A percentile compares a stretch with the other conserved stretches of the same genome.
Conservation (phyloP, 2,888 invertebrate genomes). For the Crocallis elinguaria region DNA sequence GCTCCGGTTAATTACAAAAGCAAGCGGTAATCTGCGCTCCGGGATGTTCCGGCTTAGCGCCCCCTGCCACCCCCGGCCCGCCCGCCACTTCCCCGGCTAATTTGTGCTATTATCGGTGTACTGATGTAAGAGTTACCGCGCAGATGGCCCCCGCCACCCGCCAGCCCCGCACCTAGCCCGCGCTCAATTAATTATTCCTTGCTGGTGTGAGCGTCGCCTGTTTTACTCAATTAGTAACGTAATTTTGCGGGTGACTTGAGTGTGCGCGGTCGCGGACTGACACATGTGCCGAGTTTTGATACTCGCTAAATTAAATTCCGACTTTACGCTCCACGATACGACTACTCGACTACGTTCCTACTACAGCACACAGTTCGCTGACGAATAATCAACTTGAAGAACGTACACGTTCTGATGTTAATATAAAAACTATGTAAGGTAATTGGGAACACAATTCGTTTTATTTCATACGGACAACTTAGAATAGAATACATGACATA, state of each 20-base stretch:
- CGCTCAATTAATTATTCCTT: conserved; percentile 84
- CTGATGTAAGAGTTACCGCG: conserved; percentile 85
- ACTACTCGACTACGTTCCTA: neutral
- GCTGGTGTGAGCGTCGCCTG: conserved; percentile 84
- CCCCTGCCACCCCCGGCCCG: conserved; percentile 64
- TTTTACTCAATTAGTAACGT: conserved; percentile 85
- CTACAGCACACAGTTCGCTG: conserved; percentile 16
- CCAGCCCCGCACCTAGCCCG: conserved; percentile 64
- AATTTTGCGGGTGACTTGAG: conserved; percentile 84
- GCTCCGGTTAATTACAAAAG: conserved; percentile 85
- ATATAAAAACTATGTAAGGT: too few species aligned
- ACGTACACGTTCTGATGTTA: conserved; percentile 42
- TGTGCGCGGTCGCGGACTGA: conserved; percentile 73
- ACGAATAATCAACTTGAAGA: conserved; percentile 39
- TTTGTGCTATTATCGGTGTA: conserved; percentile 85
- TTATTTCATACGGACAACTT: too few species aligned
- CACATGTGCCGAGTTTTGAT: conserved; percentile 62
- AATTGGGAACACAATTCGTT: too few species aligned
- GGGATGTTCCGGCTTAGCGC: conserved; percentile 85
- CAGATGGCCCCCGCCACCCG: conserved; percentile 71
- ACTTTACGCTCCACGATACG: conserved; percentile 24
- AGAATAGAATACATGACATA: too few species aligned
- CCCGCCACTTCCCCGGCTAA: conserved; percentile 82
- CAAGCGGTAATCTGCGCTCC: conserved; percentile 85
- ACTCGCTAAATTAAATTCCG: conserved; percentile 48